phyloP scores from a whole-genome alignment of 2,797 vertebrate species.

The Microctenopoma stevenorrisi region DNA sequence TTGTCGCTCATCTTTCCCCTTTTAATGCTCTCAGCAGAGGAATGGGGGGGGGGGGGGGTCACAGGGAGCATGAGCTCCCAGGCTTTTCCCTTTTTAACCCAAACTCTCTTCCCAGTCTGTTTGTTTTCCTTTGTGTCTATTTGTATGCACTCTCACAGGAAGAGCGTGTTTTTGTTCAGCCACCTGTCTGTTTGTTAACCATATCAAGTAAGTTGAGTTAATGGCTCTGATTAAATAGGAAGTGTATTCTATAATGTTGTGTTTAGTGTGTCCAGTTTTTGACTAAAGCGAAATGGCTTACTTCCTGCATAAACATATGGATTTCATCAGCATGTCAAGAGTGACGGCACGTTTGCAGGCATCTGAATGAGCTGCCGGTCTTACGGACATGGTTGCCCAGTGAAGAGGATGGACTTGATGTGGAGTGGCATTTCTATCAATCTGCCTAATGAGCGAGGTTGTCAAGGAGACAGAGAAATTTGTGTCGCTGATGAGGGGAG shows the following conservation, averaged over 20 bases:
- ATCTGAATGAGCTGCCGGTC: slow-evolving; percentile 40
- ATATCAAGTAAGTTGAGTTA: slow-evolving; percentile 21
- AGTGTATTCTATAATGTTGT: background rate
- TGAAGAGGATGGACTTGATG: slow-evolving; percentile 51
- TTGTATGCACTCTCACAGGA: slow-evolving; percentile 17
- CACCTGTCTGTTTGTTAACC: slow-evolving; percentile 31
- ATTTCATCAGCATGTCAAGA: slow-evolving; percentile 18
- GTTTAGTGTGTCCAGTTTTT: slow-evolving; percentile 13
- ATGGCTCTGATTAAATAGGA: slow-evolving; percentile 13
- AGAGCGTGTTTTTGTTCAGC: slow-evolving; percentile 21
- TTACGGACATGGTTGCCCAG: slow-evolving; percentile 37
- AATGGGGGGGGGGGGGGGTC: slow-evolving; percentile 63
- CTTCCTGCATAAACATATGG: slow-evolving; percentile 10
- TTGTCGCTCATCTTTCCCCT: slow-evolving; percentile 64
- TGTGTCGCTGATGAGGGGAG: slow-evolving; percentile 42
- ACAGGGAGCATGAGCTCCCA: slow-evolving; percentile 40
- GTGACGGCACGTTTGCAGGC: background rate
- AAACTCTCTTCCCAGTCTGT: slow-evolving; percentile 18
- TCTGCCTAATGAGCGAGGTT: slow-evolving; percentile 62
- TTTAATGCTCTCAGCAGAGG: slow-evolving; percentile 59
- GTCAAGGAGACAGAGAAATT: slow-evolving; percentile 59
- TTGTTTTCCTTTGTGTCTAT: slow-evolving; percentile 38
- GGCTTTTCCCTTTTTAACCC: slow-evolving; percentile 30
- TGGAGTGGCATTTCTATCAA: slow-evolving; percentile 51
- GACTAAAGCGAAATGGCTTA: background rate